Conservation (phyloP, 35 echinoderm and acorn worm genomes). For the Eucidaris tribuloides region DNA sequence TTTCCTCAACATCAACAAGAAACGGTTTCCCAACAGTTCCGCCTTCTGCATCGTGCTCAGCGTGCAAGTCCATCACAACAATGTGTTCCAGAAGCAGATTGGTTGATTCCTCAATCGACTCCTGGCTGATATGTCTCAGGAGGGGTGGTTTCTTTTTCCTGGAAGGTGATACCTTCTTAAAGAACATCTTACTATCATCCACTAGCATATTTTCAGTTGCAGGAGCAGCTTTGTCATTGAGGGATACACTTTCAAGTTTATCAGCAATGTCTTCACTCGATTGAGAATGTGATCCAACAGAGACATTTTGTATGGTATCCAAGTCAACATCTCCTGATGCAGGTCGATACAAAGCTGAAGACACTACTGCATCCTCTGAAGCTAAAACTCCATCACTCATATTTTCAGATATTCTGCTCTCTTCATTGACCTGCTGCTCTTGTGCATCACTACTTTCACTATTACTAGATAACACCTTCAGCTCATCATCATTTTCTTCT, state of each 20-base stretch:
- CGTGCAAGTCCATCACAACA: slow-evolving; percentile 4
- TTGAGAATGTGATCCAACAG: neutral
- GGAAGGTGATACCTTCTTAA: neutral
- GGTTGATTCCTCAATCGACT: slow-evolving; percentile 15
- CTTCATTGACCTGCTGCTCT: too few species aligned
- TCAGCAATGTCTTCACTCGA: neutral
- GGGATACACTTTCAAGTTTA: neutral
- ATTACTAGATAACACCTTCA: too few species aligned
- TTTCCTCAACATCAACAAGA: neutral
- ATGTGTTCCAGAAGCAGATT: neutral
- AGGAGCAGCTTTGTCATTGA: too few species aligned
- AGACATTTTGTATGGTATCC: neutral
- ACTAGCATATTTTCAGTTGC: too few species aligned
- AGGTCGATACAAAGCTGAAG: neutral
- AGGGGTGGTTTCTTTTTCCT: neutral
- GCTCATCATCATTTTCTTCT: too few species aligned
- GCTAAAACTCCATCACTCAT: too few species aligned
- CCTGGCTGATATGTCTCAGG: neutral
- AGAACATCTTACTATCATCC: neutral
- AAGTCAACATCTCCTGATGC: neutral
- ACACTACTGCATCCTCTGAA: neutral
- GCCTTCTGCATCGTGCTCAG: neutral
- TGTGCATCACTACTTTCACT: too few species aligned
- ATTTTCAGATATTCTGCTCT: too few species aligned
- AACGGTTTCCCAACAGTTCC: neutral